Percentiles rank a stretch among this genome's conserved stretches.
These are phyloP conservation scores for Eupithecia inturbata DNA, from an alignment of 2,888 invertebrate genomes.

Conservation along the genomic window DNA sequence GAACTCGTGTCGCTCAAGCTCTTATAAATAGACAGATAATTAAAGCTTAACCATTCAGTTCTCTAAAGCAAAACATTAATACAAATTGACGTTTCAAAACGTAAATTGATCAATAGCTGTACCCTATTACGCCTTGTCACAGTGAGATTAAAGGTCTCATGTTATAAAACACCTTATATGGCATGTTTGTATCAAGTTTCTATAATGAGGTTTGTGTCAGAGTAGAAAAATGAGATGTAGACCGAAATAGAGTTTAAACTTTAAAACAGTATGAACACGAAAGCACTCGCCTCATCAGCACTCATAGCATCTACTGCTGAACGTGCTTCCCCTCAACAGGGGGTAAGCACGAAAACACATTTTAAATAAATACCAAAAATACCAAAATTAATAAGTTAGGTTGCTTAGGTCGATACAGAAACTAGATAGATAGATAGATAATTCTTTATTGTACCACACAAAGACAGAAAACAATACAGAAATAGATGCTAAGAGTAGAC, in stretches of 20 bases:
- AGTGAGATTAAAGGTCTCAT: slow-evolving; percentile 31
- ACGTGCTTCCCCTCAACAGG: no score
- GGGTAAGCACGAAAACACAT: no score
- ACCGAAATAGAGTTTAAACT: not conserved
- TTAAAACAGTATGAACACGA: not conserved
- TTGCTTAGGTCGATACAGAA: no score
- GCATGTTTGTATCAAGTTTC: slow-evolving; percentile 48
- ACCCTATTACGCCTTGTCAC: slow-evolving; percentile 27
- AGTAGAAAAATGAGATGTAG: not conserved
- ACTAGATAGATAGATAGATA: no score
- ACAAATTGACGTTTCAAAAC: slow-evolving; percentile 19
- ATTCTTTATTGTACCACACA: no score
- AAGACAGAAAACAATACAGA: no score
- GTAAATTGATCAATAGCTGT: slow-evolving; percentile 15
- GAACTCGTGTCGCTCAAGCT: no score
- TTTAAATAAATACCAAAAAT: no score
- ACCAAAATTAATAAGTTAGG: no score
- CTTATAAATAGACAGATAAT: not conserved
- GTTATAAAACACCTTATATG: slow-evolving; percentile 28
- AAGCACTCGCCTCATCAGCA: not conserved
- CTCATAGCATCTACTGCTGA: not conserved
- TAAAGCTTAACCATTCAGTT: not conserved
- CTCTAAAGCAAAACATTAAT: slow-evolving; percentile 1
- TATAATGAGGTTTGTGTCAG: slow-evolving; percentile 48
- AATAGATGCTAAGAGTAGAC: no score